These are phyloP conservation scores for Peromyscus melanophrys DNA, from an alignment of 2,797 vertebrate species.

Conservation along the genomic window DNA sequence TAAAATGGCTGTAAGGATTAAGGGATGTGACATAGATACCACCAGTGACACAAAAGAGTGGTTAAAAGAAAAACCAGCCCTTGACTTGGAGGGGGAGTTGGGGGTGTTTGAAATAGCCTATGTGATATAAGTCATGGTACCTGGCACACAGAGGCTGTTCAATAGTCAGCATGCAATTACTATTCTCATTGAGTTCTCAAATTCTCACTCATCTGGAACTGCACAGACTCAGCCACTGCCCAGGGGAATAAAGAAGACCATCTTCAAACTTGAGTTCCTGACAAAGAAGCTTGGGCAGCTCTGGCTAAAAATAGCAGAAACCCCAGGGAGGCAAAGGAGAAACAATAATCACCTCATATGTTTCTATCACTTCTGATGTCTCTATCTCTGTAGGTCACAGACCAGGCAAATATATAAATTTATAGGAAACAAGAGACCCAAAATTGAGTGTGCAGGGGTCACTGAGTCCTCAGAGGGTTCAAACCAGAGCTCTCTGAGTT, in stretches of 20 bases:
- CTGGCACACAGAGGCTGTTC: background rate
- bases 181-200: background rate
- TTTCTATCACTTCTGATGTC: background rate
- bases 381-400: background rate
- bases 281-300: background rate
- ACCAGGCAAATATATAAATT: background rate
- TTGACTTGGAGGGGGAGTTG: background rate
- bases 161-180: background rate
- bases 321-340: background rate
- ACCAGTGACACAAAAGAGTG: background rate
- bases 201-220: background rate
- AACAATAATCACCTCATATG: background rate
- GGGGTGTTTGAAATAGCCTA: background rate
- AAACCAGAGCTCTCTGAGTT: background rate
- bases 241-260: background rate
- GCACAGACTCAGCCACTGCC: background rate
- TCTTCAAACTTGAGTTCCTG: conserved; percentile 29
- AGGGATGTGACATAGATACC: background rate
- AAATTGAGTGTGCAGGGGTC: background rate
- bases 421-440: background rate
- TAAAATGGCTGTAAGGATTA: background rate
- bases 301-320: conserved; percentile 22
- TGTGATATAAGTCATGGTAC: background rate
- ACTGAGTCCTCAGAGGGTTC: background rate
- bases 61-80: background rate